A percentile compares a stretch with the other conserved stretches of the same genome.
phyloP scores from a whole-genome alignment of 2,888 invertebrate species.

The Ornithoptera priamus region DNA sequence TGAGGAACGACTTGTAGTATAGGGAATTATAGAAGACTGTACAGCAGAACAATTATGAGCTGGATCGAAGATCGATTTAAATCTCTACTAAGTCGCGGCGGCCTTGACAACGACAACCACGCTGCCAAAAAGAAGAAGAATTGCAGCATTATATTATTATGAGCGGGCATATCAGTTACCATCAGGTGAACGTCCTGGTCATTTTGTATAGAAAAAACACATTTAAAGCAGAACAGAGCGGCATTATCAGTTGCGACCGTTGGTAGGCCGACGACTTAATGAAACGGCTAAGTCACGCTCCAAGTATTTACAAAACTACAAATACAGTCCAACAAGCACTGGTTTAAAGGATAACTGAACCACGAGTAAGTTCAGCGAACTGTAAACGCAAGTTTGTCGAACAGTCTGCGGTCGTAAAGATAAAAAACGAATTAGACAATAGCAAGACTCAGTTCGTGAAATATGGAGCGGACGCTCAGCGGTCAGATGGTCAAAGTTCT shows the following conservation, averaged over 20 bases:
- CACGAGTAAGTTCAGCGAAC: not conserved
- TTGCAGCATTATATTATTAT: no score
- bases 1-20: no score
- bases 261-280: constrained; percentile 26
- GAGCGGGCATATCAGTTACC: no score
- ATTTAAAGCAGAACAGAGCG: constrained; percentile 8
- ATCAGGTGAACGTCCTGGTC: no score
- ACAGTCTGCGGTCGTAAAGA: constrained; percentile 25
- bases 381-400: constrained; percentile 20
- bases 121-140: no score
- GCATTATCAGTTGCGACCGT: constrained; percentile 19
- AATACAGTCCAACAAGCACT: constrained; percentile 13
- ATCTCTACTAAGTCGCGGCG: no score
- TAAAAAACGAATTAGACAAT: constrained; percentile 30
- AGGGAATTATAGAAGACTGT: no score
- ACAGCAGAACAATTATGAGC: no score
- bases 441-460: constrained; percentile 30
- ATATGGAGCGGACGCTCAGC: constrained; percentile 33
- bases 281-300: constrained; percentile 31
- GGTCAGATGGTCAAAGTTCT: constrained; percentile 14
- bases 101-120: no score
- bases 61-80: no score
- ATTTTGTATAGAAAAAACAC: no score
- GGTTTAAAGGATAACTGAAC: constrained; percentile 1
- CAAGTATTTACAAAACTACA: constrained; percentile 28